Conservation (phyloP, 2,113 vertebrate species). For the Microcebus tavaratra region DNA sequence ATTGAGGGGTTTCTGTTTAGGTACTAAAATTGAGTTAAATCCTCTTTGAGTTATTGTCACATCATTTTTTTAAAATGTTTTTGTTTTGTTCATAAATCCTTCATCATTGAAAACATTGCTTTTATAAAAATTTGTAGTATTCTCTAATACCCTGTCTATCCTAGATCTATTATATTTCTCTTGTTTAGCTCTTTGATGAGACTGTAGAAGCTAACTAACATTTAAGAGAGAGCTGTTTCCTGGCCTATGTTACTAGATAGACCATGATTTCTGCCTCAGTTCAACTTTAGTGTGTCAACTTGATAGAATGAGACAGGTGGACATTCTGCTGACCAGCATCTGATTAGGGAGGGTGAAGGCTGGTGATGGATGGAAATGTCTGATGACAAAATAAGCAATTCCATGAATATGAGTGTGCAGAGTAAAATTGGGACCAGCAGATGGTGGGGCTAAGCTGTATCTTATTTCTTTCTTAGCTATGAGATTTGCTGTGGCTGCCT, state of each 20-base stretch:
- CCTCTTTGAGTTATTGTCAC: conserved; percentile 56
- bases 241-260: background rate
- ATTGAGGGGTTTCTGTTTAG: background rate
- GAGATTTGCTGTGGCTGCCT: conserved; percentile 33
- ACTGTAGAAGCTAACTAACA: background rate
- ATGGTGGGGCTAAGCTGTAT: conserved; percentile 33
- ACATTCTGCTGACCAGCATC: conserved; percentile 50
- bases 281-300: background rate
- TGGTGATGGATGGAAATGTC: conserved; percentile 33
- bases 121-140: conserved; percentile 6
- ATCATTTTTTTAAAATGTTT: conserved; percentile 53
- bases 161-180: background rate
- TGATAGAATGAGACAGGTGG: conserved; percentile 43
- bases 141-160: background rate
- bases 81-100: background rate
- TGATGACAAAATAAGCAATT: conserved; percentile 59
- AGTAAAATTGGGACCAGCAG: conserved; percentile 25
- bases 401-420: background rate
- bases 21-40: conserved; percentile 7
- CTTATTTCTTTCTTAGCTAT: conserved; percentile 47
- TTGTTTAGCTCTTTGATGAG: background rate
- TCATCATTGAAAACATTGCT: background rate
- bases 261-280: background rate
- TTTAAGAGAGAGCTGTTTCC: background rate
- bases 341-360: background rate